phyloP scores from a whole-genome alignment of 1,140 invertebrate genomes.

The honey bee (Apis mellifera) region Amel_HAv3.1 CM009943.2:7529501-7530000 shows the following conservation, averaged over 20 bases:
- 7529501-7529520: too few relatives aligned
- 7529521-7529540: too few relatives aligned
- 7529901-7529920: not conserved
- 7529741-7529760: not conserved
- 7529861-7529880: too few relatives aligned
- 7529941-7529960: not conserved
- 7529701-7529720: not conserved
- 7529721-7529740: not conserved
- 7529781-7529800: constrained; percentile 9
- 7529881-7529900: not conserved
- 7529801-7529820: constrained; percentile 25
- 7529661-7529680: constrained; percentile 10
- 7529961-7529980: not conserved
- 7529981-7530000: too few relatives aligned
- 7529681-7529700: constrained; percentile 12
- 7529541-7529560: too few relatives aligned
- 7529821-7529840: not conserved
- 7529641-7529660: not conserved
- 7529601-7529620: too few relatives aligned
- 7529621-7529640: constrained; percentile 53
- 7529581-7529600: too few relatives aligned
- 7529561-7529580: not conserved
- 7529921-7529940: not conserved
- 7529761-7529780: not conserved
- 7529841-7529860: not conserved